Evolutionary conservation across 2,797 vertebrate species (phyloP).

Genomic region (Peromyscus eremicus): DNA sequence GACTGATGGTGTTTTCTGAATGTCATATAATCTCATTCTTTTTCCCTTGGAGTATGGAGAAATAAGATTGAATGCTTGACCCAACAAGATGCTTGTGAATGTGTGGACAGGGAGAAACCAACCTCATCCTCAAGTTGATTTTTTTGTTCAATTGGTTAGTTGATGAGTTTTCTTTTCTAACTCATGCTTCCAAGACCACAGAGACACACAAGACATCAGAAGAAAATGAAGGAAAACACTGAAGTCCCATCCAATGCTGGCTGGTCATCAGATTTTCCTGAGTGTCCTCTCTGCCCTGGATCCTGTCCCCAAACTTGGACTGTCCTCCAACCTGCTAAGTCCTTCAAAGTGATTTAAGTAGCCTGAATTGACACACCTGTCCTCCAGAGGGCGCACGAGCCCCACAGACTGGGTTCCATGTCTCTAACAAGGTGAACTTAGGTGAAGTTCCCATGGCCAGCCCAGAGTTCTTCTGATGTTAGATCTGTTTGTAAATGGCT

Average conservation of each 20-base stretch:
- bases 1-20: background rate
- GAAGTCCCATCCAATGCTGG: background rate
- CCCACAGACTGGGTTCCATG: background rate
- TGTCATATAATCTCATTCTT: background rate
- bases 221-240: background rate
- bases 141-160: background rate
- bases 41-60: background rate
- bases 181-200: background rate
- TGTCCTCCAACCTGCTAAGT: no score
- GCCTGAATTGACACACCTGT: background rate
- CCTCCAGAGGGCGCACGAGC: background rate
- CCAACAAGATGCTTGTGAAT: background rate
- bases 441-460: background rate
- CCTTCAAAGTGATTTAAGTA: no score
- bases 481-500: background rate
- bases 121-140: rapidly evolving
- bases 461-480: background rate
- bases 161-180: background rate
- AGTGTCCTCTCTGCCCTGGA: background rate
- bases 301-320: background rate
- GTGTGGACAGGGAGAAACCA: rapidly evolving
- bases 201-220: rapidly evolving
- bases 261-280: background rate
- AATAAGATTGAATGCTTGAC: background rate
- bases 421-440: background rate